Conservation (phyloP, 2,113 vertebrate species). For the Edolisoma coerulescens region DNA sequence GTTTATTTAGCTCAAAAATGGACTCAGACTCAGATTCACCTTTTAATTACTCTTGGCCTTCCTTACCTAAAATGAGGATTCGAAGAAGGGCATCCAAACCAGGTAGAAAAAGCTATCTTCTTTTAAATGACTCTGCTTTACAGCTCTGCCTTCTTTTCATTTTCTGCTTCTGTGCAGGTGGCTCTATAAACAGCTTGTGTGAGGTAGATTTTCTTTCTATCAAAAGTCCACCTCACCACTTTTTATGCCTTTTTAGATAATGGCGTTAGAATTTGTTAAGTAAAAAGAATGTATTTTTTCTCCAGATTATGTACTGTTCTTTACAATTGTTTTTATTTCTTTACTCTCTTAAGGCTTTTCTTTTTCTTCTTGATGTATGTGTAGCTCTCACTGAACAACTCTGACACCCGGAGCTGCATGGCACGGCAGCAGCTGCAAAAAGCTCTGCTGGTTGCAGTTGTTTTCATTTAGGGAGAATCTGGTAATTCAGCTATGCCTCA, state of each 20-base stretch:
- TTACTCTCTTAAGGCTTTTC: not conserved
- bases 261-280: not conserved
- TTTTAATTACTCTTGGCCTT: conserved; percentile 99
- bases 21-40: conserved; percentile 98
- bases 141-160: not conserved
- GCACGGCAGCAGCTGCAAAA: not conserved
- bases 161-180: not conserved
- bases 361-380: not conserved
- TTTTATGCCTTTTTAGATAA: not conserved
- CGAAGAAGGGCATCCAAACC: conserved; percentile 82
- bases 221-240: not conserved
- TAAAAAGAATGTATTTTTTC: not conserved
- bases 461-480: conserved; percentile 1
- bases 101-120: conserved; percentile 77
- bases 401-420: not conserved
- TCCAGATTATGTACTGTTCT: not conserved
- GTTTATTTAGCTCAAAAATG: conserved; percentile 74
- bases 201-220: not conserved
- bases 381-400: not conserved
- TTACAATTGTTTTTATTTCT: not conserved
- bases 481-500: not conserved
- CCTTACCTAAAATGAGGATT: conserved; percentile 96
- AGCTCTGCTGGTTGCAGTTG: not conserved
- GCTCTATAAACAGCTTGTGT: not conserved
- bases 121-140: not conserved